Evolutionary conservation across 2,113 vertebrate genomes (phyloP).

Genomic region (Campylorhamphus procurvoides): DNA sequence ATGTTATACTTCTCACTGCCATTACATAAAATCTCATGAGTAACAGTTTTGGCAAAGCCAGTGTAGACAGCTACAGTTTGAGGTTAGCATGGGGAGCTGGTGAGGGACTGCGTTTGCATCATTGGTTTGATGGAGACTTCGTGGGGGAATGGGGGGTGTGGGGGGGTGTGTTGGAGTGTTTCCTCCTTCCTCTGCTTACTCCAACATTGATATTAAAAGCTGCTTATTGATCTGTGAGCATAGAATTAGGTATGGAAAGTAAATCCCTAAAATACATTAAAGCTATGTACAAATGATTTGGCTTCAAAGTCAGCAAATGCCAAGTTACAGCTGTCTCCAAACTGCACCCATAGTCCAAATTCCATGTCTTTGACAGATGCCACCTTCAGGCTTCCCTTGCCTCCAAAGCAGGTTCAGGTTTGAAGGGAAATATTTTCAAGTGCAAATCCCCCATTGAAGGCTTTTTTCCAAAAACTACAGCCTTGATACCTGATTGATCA

Average conservation of each 20-base stretch:
- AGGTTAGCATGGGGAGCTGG: neutral
- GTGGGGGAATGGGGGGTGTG: fast-evolving
- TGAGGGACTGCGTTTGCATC: neutral
- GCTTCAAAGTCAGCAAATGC: neutral
- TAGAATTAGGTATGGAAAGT: neutral
- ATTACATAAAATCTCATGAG: neutral
- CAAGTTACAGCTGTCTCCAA: neutral
- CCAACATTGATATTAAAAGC: neutral
- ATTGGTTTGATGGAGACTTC: neutral
- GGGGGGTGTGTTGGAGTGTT: neutral
- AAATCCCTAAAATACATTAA: neutral
- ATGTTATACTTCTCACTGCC: neutral
- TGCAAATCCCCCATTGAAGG: neutral
- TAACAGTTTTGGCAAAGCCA: neutral
- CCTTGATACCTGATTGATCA: neutral
- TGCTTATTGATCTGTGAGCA: neutral
- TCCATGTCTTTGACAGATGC: neutral
- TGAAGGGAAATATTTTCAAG: neutral
- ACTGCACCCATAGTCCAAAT: neutral
- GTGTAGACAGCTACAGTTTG: neutral
- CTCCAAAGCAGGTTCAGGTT: neutral
- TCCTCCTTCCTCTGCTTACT: neutral
- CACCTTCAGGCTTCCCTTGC: neutral
- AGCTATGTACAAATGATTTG: neutral
- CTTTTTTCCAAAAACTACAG: neutral